Conservation (phyloP, 1,140 invertebrate genomes). For the Euwallacea similis region DNA sequence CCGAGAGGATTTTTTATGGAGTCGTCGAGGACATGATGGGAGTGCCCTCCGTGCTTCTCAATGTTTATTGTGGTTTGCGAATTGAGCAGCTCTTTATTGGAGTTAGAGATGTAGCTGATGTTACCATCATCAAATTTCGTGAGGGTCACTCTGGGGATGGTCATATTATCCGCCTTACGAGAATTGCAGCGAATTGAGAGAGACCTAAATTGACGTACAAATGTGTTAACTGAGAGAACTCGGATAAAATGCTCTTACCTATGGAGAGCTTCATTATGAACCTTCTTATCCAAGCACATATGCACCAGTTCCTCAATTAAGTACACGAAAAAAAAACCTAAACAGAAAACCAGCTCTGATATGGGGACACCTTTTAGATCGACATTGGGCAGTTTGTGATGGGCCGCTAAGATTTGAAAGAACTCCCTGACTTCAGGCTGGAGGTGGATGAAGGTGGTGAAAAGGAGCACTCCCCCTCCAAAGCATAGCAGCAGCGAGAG, state of each 20-base stretch:
- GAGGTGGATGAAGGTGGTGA: slow-evolving; percentile 76
- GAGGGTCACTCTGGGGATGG: slow-evolving; percentile 49
- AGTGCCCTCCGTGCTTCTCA: slow-evolving; percentile 31
- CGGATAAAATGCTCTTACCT: slow-evolving; percentile 38
- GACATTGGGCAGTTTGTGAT: slow-evolving; percentile 50
- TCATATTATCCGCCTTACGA: slow-evolving; percentile 52
- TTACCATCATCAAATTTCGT: slow-evolving; percentile 49
- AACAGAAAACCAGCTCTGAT: slow-evolving; percentile 68
- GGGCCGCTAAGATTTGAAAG: slow-evolving; percentile 53
- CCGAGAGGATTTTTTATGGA: slow-evolving; percentile 56
- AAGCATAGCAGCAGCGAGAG: slow-evolving; percentile 71
- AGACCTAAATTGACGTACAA: slow-evolving; percentile 49
- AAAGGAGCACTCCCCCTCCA: slow-evolving; percentile 79
- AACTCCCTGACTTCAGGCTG: slow-evolving; percentile 72
- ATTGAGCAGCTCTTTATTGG: slow-evolving; percentile 48
- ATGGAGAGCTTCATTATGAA: slow-evolving; percentile 59
- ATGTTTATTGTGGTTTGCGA: slow-evolving; percentile 43
- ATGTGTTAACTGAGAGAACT: background rate
- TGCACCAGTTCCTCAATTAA: slow-evolving; percentile 72
- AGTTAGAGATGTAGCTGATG: slow-evolving; percentile 46
- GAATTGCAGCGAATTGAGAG: slow-evolving; percentile 57
- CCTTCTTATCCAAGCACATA: slow-evolving; percentile 57
- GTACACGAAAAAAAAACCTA: slow-evolving; percentile 75
- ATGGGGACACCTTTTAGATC: slow-evolving; percentile 57
- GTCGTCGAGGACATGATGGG: slow-evolving; percentile 43